These are phyloP conservation scores for Tetragnatha montana DNA, from an alignment of 2,888 invertebrate species.

Conservation along the genomic window DNA sequence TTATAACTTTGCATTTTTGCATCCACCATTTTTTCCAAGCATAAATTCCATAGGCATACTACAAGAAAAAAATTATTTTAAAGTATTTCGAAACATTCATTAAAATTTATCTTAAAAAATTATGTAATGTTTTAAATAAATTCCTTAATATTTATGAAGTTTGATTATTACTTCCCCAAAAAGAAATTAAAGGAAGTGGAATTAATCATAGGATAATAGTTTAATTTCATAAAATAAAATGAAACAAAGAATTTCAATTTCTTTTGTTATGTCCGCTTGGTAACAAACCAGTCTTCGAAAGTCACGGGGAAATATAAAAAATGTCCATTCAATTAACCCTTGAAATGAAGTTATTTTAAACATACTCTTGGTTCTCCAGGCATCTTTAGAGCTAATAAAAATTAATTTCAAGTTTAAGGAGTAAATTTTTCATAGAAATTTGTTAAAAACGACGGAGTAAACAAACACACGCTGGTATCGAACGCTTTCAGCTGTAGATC, in stretches of 20 bases:
- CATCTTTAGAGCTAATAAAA: neutral
- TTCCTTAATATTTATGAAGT: too few species aligned
- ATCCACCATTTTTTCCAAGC: slow-evolving; percentile 96
- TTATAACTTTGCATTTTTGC: slow-evolving; percentile 89
- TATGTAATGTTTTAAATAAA: too few species aligned
- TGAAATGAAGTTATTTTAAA: neutral
- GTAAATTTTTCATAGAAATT: neutral
- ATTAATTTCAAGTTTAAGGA: neutral
- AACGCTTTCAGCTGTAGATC: neutral
- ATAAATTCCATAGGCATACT: slow-evolving; percentile 94
- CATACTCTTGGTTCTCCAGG: neutral
- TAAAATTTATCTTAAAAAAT: too few species aligned
- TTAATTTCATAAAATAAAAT: too few species aligned
- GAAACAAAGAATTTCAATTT: too few species aligned
- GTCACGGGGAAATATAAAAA: neutral
- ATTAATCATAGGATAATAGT: too few species aligned
- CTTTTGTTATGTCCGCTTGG: too few species aligned
- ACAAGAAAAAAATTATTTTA: slow-evolving; percentile 73
- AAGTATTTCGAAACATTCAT: too few species aligned
- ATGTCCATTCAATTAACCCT: neutral
- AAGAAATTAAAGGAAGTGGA: too few species aligned
- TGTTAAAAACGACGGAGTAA: neutral
- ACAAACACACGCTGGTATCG: neutral
- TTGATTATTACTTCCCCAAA: too few species aligned
- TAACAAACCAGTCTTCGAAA: too few species aligned